These are phyloP conservation scores for Drosophila ananassae DNA, from an alignment of 1,140 invertebrate species.

Conservation along the genomic window DNA sequence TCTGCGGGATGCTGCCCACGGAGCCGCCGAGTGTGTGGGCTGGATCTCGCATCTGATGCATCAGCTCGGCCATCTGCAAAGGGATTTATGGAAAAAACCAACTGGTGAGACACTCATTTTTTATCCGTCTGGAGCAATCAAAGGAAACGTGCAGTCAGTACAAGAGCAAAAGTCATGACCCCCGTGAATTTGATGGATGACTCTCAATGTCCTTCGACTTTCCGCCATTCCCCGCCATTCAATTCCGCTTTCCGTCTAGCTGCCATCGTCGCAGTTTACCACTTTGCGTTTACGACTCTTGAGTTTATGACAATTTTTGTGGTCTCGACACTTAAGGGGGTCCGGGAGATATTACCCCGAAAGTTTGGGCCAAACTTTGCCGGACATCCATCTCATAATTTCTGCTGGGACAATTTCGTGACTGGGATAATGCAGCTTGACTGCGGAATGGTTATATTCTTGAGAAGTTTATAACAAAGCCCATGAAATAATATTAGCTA, in stretches of 20 bases:
- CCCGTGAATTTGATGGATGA: constrained; percentile 22
- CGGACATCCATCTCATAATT: constrained; percentile 34
- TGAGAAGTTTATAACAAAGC: neutral
- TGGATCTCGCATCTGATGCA: constrained; percentile 84
- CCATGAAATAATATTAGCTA: neutral
- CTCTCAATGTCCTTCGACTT: constrained; percentile 4
- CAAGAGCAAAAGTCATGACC: constrained; percentile 24
- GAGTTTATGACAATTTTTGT: constrained; percentile 65
- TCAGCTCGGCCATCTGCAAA: constrained; percentile 82
- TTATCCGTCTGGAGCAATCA: constrained; percentile 1
- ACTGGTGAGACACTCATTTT: constrained; percentile 14
- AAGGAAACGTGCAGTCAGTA: constrained; percentile 40
- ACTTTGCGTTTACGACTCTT: constrained; percentile 47
- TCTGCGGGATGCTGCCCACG: constrained; percentile 82
- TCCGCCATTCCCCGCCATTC: neutral
- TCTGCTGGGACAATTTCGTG: constrained; percentile 29
- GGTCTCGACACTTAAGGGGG: constrained; percentile 49
- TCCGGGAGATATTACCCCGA: neutral
- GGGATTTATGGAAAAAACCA: neutral
- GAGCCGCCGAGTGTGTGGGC: constrained; percentile 81
- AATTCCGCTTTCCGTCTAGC: constrained; percentile 19
- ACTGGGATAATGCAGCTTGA: constrained; percentile 14
- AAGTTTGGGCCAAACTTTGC: constrained; percentile 6
- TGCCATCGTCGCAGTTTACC: neutral
- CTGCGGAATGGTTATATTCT: constrained; percentile 5